Base-by-base conservation (phyloP, 2,797 vertebrate genomes). In the Molothrus aeneus region DNA sequence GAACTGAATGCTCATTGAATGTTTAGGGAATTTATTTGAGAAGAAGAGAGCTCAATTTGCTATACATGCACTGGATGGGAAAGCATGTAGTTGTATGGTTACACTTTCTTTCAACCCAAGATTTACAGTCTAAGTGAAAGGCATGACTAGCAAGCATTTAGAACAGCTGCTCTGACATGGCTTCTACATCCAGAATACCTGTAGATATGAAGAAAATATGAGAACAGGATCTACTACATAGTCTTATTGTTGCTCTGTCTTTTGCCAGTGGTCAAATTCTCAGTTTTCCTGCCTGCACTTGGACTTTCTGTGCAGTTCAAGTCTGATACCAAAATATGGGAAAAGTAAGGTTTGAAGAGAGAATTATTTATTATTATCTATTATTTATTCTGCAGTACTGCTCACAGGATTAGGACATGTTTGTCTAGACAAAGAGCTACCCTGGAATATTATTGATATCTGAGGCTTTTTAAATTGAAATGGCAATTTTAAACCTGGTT, bases 161-260 rank as follows among this genome's bases (percentile, higher is more conserved):
- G 32, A 59, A 54, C 48, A 45, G 1, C 10, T 63, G 6, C 11
- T 85, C 40, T 50, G 43, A 20, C 29, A 45, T 0, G 1, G 2
- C 29, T 79, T 50, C 47, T 24, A 10, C 17, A 17, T 17, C 12
- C 34, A 48, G 45, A 78, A 69, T 40, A 20, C 17, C 20, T 48
- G 15, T 19, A 60, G 10, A 36, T 29, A 50, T 7, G 17, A 40
- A 45, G 32, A 18, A 78, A 81, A 66, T 40, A n/a, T 18, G 43
- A 68, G 9, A 88, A 64, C 12, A 7, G 17, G 5, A 4, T 64
- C 18, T 61, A 20, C 20, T 50, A 13, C 5, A 24, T 12, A 6
- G 17, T 50, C 7, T 36, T 53, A 11, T 11, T 54, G 7, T 28
- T 59, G 5, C 8, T 47, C 5, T 54, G 3, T 28, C 48, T 79